Evolutionary conservation across 2,113 vertebrate genomes (phyloP), one percentile per base, ranked within the genome.

Genomic region (Pachypanchax playfairii): DNA sequence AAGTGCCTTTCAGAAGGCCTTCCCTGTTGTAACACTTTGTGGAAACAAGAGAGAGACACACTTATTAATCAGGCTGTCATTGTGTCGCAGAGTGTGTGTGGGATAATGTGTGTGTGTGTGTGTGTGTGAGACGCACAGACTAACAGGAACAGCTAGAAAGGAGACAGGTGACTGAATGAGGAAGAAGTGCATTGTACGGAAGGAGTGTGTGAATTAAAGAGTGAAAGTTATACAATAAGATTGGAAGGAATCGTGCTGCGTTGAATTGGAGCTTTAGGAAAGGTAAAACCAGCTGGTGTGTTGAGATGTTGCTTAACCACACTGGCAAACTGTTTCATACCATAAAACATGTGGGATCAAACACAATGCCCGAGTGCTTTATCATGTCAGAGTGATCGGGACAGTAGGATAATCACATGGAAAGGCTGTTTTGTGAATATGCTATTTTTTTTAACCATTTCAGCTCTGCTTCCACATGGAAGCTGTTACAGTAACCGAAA

Each of bases 1-100:
- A 91, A 90, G 89, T 90, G 87, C 81, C 86, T 88, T 91, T 89
- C 79, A 89, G 70, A 90, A 79, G 85, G 87, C 86, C 85, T 87
- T 89, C 69, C 73, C 72, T 85, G 84, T 79, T 69, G 83, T 79
- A 72, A 83, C 83, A 81, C 84, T 83, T 89, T 70, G 33, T 35
- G 29, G 54, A 82, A 87, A 90, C 75, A 85, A 84, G 70, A 51
- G 62, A 69, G 80, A 81, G 82, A 62, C 77, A 70, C 75, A 88
- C 83, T 91, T 87, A 60, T 83, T 90, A 91, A 91, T 90, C 90
- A 91, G 77, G 63, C 75, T 48, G 52, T 78, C 80, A 77, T 87
- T 86, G 82, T 84, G 58, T 43, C 43, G 50, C 52, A 10, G 46
- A 15, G 17, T 26, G 43, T 50, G 68, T 57, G 36, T 54, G 42